phyloP scores from a whole-genome alignment of 2,113 vertebrate species.

The Clarias magur region DNA sequence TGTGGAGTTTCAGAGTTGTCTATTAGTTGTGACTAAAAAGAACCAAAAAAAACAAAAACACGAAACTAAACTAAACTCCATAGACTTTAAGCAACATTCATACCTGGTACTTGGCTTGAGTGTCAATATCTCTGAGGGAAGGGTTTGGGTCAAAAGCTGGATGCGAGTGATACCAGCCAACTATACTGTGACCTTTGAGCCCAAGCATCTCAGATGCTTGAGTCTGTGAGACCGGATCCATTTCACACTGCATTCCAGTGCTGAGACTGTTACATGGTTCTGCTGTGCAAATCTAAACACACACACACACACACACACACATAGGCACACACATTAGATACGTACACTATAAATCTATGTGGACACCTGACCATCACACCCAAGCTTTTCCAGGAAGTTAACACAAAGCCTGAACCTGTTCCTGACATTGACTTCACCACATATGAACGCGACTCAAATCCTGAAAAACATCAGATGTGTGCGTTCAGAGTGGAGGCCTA shows the following conservation, averaged over 20 bases:
- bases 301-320: neutral
- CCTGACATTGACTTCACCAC: neutral
- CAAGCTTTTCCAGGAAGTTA: neutral
- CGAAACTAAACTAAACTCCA: neutral
- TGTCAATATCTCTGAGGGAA: conserved; percentile 92
- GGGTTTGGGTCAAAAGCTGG: conserved; percentile 94
- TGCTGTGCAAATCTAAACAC: conserved; percentile 82
- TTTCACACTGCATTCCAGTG: conserved; percentile 96
- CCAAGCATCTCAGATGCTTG: conserved; percentile 89
- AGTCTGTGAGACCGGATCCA: conserved; percentile 94
- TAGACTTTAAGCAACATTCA: neutral
- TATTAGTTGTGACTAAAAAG: neutral
- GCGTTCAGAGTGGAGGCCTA: neutral
- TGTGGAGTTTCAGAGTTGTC: neutral
- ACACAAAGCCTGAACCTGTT: neutral
- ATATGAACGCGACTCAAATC: too few relatives aligned
- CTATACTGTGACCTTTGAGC: conserved; percentile 80
- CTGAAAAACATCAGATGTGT: too few relatives aligned
- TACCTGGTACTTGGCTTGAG: conserved; percentile 97
- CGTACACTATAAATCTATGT: neutral
- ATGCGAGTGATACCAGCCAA: conserved; percentile 98
- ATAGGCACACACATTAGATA: neutral
- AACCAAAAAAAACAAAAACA: neutral
- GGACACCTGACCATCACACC: neutral
- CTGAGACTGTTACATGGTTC: conserved; percentile 96